A percentile compares a stretch with the other conserved stretches of the same genome.
Conservation (phyloP, 30 jellyfish, hydroid and myxozoan species). For the Haliclystus octoradiatus region DNA sequence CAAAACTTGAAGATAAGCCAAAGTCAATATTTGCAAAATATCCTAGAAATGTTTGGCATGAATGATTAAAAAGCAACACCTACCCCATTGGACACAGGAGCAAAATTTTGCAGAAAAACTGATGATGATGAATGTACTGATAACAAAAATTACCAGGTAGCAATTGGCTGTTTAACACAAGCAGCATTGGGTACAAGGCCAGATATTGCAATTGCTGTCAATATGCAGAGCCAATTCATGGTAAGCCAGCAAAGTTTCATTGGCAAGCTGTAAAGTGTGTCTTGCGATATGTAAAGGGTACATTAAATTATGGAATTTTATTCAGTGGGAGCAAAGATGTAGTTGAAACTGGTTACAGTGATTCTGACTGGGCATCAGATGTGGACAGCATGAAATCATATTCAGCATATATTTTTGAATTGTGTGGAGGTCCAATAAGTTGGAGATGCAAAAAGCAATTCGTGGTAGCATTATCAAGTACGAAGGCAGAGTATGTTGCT, state of each 20-base stretch:
- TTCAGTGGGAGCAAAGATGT: not conserved
- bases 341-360: not conserved
- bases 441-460: no score
- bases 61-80: conserved; percentile 36
- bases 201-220: conserved; percentile 46
- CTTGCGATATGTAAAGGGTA: conserved; percentile 31
- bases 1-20: conserved; percentile 17
- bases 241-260: conserved; percentile 30
- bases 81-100: conserved; percentile 37
- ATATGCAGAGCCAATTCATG: conserved; percentile 22
- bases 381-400: no score
- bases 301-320: conserved; percentile 11
- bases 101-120: conserved; percentile 10
- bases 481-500: no score
- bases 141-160: conserved; percentile 20
- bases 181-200: conserved; percentile 41
- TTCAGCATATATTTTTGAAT: no score
- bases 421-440: no score
- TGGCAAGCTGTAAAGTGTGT: conserved; percentile 30
- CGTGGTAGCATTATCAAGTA: no score
- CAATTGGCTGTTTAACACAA: conserved; percentile 26
- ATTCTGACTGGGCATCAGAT: not conserved
- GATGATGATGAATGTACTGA: conserved; percentile 33
- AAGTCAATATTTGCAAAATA: conserved; percentile 18
- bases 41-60: conserved; percentile 46